Conservation (phyloP, 2,113 vertebrate species). For the Zingel zingel region DNA sequence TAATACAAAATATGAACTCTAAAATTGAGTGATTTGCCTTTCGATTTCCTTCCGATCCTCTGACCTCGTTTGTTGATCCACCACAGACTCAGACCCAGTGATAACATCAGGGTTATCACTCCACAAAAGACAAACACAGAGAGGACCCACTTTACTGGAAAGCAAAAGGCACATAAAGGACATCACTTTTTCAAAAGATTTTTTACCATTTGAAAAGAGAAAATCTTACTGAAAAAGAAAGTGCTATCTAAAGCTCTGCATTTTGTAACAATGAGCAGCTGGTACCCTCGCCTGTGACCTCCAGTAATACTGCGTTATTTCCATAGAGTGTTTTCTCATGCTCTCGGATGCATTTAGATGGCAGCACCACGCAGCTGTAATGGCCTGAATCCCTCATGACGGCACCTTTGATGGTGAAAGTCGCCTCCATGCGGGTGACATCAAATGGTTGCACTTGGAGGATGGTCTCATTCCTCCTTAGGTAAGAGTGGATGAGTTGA, state of each 20-base stretch:
- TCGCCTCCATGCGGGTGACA: slow-evolving; percentile 8
- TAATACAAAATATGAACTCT: not conserved
- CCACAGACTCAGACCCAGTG: not conserved
- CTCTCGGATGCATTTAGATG: slow-evolving; percentile 3
- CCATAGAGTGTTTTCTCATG: not conserved
- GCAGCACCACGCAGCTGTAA: slow-evolving; percentile 70
- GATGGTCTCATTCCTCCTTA: slow-evolving; percentile 46
- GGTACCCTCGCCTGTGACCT: slow-evolving; percentile 45
- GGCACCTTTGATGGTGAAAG: slow-evolving; percentile 44
- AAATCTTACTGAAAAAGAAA: not conserved
- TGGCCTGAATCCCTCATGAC: slow-evolving; percentile 37
- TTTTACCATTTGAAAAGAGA: not conserved
- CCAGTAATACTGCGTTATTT: slow-evolving; percentile 41
- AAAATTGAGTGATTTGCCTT: not conserved
- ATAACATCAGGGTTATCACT: not conserved
- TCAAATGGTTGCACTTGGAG: slow-evolving; percentile 14
- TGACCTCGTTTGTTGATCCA: slow-evolving; percentile 19
- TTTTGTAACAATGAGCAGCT: not conserved
- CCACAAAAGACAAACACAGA: not conserved
- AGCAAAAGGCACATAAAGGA: not conserved
- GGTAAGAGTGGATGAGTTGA: slow-evolving; percentile 49
- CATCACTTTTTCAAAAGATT: not conserved
- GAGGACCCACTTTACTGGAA: not conserved
- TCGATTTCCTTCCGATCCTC: not conserved
- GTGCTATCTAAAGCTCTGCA: not conserved